phyloP scores from a whole-genome alignment of 2,113 vertebrate species.

The Varanus salvator region DNA sequence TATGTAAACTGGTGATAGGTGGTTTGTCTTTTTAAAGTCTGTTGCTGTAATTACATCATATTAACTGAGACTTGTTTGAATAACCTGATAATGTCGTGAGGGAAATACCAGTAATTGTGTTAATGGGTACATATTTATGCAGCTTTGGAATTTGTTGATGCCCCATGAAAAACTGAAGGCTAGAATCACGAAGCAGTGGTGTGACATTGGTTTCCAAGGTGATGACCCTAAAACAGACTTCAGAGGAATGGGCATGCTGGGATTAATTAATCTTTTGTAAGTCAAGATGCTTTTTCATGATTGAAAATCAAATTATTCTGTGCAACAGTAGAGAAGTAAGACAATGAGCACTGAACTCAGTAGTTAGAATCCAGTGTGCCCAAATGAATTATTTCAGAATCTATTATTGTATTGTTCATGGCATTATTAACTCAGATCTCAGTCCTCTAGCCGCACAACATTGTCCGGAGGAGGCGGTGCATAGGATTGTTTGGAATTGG shows the following conservation, averaged over 20 bases:
- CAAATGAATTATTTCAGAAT: neutral
- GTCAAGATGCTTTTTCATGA: conserved; percentile 62
- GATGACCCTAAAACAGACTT: conserved; percentile 99
- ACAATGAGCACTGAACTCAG: neutral
- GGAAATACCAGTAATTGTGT: conserved; percentile 40
- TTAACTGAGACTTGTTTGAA: neutral
- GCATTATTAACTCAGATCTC: neutral
- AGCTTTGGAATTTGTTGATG: conserved; percentile 97
- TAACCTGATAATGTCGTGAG: conserved; percentile 11
- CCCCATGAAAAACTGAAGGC: conserved; percentile 87
- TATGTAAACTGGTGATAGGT: neutral
- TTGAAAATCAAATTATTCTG: conserved; percentile 16
- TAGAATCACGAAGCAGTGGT: conserved; percentile 96
- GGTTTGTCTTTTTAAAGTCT: neutral
- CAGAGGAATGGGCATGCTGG: conserved; percentile 97
- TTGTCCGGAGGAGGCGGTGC: no score
- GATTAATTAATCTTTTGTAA: conserved; percentile 94
- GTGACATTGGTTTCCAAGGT: conserved; percentile 97
- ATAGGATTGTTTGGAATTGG: no score
- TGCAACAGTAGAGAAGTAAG: neutral
- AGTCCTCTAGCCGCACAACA: no score
- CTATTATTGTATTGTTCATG: neutral
- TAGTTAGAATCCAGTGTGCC: neutral
- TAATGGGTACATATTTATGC: conserved; percentile 61
- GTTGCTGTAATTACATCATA: neutral